phyloP scores from a whole-genome alignment of 1,140 invertebrate species.

The Laupala kohalensis region DNA sequence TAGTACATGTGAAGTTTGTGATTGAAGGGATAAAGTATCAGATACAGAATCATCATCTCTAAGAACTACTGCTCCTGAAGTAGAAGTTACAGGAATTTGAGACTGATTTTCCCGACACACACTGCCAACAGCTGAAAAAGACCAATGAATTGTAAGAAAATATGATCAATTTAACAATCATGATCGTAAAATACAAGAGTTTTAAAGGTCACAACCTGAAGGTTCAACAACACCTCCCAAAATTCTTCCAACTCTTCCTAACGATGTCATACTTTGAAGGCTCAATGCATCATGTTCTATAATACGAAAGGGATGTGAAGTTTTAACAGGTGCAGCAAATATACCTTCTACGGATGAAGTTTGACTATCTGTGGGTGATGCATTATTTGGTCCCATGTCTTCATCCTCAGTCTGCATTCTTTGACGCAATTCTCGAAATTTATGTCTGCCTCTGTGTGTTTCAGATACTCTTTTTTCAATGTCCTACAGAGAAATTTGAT shows the following conservation, averaged over 20 bases:
- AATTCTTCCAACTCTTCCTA: constrained; percentile 64
- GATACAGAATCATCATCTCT: constrained; percentile 11
- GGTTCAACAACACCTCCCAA: constrained; percentile 45
- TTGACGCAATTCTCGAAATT: constrained; percentile 68
- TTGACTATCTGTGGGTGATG: constrained; percentile 64
- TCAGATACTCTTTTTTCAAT: constrained; percentile 1
- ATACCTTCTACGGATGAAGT: constrained; percentile 53
- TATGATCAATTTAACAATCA: neutral
- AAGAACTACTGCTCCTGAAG: neutral
- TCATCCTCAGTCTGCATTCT: constrained; percentile 74
- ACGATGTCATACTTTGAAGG: constrained; percentile 71
- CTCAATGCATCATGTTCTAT: constrained; percentile 77
- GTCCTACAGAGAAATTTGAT: neutral
- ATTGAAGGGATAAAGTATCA: constrained; percentile 7
- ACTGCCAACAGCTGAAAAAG: neutral
- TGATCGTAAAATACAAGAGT: neutral
- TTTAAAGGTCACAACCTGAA: constrained; percentile 29
- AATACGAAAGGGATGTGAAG: constrained; percentile 62
- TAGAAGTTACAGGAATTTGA: constrained; percentile 1
- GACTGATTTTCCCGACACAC: neutral
- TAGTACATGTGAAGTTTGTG: constrained; percentile 2
- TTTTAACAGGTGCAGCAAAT: constrained; percentile 37
- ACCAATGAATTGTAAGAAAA: no score
- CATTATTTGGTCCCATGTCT: constrained; percentile 42
- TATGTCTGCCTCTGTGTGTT: constrained; percentile 39